Percentiles rank a stretch among this genome's conserved stretches.
Evolutionary conservation across 1,140 invertebrate genomes (phyloP).

Genomic region (Danaus plexippus): DNA sequence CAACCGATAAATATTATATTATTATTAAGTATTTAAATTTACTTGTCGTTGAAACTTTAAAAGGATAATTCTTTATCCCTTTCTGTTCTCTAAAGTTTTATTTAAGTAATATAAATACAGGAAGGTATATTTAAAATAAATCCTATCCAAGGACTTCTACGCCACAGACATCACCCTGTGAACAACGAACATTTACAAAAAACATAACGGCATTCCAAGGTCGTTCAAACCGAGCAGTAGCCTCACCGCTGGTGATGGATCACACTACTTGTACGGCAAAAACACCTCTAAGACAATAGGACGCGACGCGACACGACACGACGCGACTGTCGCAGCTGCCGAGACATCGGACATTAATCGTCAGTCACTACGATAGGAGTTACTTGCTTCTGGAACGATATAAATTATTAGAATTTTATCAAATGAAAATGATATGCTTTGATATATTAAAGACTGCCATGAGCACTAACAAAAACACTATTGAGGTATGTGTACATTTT

Average conservation of each 20-base stretch:
- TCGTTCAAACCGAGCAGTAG: conserved; percentile 42
- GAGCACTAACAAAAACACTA: too few species aligned
- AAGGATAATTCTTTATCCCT: too few species aligned
- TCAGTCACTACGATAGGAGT: too few species aligned
- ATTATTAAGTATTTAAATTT: too few species aligned
- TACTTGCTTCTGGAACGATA: too few species aligned
- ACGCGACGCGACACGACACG: conserved; percentile 4
- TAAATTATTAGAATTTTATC: too few species aligned
- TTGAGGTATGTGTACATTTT: too few species aligned
- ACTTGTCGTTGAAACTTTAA: too few species aligned
- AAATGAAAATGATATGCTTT: too few species aligned
- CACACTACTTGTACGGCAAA: conserved; percentile 32
- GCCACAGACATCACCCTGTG: conserved; percentile 17
- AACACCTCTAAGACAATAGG: conserved; percentile 32
- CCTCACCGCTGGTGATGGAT: conserved; percentile 46
- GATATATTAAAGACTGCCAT: too few species aligned
- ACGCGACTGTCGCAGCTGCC: conserved; percentile 25
- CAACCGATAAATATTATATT: too few species aligned
- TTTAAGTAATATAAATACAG: background rate
- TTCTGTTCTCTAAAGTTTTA: too few species aligned
- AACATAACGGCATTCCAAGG: conserved; percentile 30
- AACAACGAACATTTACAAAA: conserved; percentile 15
- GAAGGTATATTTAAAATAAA: background rate
- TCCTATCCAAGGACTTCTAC: background rate
- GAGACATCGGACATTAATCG: conserved; percentile 5